phyloP scores from a whole-genome alignment of 2,888 invertebrate genomes.

The Pharmacophagus antenor region DNA sequence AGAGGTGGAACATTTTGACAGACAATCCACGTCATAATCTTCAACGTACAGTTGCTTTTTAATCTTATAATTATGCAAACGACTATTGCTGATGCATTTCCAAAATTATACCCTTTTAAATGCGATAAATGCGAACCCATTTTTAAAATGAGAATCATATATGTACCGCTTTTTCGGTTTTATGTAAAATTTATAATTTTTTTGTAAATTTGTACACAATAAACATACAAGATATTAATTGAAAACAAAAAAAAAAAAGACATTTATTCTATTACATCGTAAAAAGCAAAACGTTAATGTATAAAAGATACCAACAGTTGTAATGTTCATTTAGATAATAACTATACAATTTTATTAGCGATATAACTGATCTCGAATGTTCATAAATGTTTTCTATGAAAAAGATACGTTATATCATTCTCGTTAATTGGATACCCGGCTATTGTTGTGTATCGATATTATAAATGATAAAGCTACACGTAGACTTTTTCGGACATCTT shows the following conservation, averaged over 20 bases:
- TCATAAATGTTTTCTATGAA: not conserved
- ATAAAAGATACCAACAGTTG: not conserved
- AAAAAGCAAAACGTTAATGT: not conserved
- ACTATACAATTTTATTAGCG: not conserved
- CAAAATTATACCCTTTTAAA: too few relatives aligned
- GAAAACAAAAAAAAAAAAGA: not conserved
- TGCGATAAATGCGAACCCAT: too few relatives aligned
- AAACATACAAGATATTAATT: not conserved
- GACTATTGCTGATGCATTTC: too few relatives aligned
- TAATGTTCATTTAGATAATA: not conserved
- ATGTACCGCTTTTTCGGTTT: too few relatives aligned
- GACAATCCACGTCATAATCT: too few relatives aligned
- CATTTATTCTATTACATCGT: not conserved
- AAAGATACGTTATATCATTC: not conserved
- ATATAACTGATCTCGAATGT: not conserved
- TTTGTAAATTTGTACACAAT: too few relatives aligned
- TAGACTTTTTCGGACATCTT: not conserved
- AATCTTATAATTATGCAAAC: too few relatives aligned
- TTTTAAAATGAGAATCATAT: too few relatives aligned
- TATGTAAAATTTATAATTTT: too few relatives aligned
- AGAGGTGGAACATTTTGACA: too few relatives aligned
- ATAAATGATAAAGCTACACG: not conserved
- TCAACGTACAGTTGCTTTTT: too few relatives aligned
- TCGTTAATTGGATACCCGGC: not conserved
- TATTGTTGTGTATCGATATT: not conserved